Evolutionary conservation across 2,113 vertebrate species (phyloP).

Genomic region (Lampris incognitus): DNA sequence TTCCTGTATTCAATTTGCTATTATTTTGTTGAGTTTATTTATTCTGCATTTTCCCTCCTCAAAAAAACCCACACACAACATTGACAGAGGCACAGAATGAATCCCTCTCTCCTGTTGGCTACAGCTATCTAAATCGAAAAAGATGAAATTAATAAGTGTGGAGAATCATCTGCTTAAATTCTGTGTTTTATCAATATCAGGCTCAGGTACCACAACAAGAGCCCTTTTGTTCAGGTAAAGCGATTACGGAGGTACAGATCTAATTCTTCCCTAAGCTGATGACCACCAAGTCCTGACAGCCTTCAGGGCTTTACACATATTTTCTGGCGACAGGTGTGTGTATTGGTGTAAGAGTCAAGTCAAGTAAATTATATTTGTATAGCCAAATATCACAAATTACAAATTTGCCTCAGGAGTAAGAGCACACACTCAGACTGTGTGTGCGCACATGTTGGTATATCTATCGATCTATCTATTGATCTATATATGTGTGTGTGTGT

Average conservation of each 20-base stretch:
- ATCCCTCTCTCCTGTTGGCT: not conserved
- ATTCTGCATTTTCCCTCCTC: not conserved
- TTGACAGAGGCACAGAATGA: not conserved
- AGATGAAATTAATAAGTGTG: not conserved
- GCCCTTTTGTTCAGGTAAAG: not conserved
- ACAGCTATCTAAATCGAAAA: not conserved
- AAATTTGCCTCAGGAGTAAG: too few relatives aligned
- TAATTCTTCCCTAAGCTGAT: constrained; percentile 13
- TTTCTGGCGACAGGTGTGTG: not conserved
- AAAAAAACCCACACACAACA: not conserved
- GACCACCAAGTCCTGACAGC: not conserved
- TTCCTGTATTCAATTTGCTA: not conserved
- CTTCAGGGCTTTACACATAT: constrained; percentile 5
- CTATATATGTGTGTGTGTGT: too few relatives aligned
- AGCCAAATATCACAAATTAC: too few relatives aligned
- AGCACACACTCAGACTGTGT: not conserved
- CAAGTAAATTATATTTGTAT: too few relatives aligned
- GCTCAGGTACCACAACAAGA: not conserved
- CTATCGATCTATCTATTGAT: too few relatives aligned
- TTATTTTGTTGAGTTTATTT: too few relatives aligned
- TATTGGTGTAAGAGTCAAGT: constrained; percentile 1
- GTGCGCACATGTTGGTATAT: not conserved
- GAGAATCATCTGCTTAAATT: not conserved
- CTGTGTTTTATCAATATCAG: not conserved
- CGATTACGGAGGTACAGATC: constrained; percentile 1